Percentiles rank a stretch among this genome's conserved stretches.
Conservation (phyloP, 1,140 invertebrate species). For the Heterodera carotae region DNA sequence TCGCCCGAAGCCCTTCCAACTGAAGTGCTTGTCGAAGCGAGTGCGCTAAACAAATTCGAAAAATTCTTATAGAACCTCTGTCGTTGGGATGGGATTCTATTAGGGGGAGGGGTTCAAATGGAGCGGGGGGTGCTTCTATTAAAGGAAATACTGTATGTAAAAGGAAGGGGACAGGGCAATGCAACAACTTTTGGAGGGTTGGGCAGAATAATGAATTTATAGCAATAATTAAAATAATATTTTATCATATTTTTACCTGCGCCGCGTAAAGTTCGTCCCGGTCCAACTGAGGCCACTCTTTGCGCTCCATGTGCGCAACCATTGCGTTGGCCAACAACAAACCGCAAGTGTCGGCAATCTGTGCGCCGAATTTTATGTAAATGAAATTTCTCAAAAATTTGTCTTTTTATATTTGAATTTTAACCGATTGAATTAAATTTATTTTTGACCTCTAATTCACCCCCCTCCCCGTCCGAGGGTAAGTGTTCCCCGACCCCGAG, state of each 20-base stretch:
- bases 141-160: no score
- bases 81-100: no score
- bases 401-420: not conserved
- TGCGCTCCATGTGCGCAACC: conserved; percentile 57
- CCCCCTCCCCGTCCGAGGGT: no score
- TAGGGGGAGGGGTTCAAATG: no score
- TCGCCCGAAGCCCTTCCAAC: conserved; percentile 50
- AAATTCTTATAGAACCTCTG: no score
- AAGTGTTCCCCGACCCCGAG: no score
- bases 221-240: not conserved
- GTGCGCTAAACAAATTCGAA: conserved; percentile 32
- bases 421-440: not conserved
- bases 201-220: no score
- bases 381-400: not conserved
- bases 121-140: no score
- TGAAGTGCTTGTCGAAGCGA: conserved; percentile 54
- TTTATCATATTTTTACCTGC: conserved; percentile 47
- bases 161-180: conserved; percentile 6
- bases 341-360: conserved; percentile 60
- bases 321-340: conserved; percentile 62
- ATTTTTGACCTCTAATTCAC: no score
- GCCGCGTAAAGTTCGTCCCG: conserved; percentile 52
- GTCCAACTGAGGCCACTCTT: conserved; percentile 57
- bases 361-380: conserved; percentile 8
- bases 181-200: no score